Conservation (phyloP, 1,140 invertebrate species). For the Scaptomyza pallida region DNA sequence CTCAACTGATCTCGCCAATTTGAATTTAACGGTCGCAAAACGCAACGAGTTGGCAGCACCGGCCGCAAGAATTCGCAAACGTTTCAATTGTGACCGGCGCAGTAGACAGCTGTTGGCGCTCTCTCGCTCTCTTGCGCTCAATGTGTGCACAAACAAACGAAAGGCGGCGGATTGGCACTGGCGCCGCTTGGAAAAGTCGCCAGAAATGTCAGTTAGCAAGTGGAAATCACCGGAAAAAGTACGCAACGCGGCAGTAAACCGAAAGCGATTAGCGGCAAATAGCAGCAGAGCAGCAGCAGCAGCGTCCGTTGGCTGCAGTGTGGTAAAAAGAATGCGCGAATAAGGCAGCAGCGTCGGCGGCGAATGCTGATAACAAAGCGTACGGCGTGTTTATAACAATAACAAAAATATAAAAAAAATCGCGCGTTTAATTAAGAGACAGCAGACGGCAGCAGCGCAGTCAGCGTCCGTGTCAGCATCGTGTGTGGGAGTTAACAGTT, state of each 20-base stretch:
- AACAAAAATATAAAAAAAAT: slow-evolving; percentile 65
- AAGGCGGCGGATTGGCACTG: slow-evolving; percentile 47
- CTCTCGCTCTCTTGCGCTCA: slow-evolving; percentile 31
- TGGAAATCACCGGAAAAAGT: slow-evolving; percentile 82
- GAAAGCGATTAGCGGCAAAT: slow-evolving; percentile 43
- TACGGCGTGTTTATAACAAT: slow-evolving; percentile 72
- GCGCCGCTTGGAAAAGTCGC: slow-evolving; percentile 70
- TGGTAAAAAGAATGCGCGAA: slow-evolving; percentile 45
- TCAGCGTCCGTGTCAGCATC: slow-evolving; percentile 36
- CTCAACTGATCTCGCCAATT: slow-evolving; percentile 8
- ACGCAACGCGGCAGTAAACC: slow-evolving; percentile 61
- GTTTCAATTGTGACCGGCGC: slow-evolving; percentile 40
- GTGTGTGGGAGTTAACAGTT: slow-evolving; percentile 42
- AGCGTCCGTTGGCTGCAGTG: slow-evolving; percentile 31
- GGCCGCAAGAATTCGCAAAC: slow-evolving; percentile 39
- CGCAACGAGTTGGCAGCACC: slow-evolving; percentile 33
- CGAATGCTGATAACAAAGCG: slow-evolving; percentile 75
- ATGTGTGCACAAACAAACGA: slow-evolving; percentile 49
- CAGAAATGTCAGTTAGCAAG: slow-evolving; percentile 73
- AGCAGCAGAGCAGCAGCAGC: slow-evolving; percentile 37
- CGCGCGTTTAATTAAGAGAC: slow-evolving; percentile 75
- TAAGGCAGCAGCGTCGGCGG: slow-evolving; percentile 6
- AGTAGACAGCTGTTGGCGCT: slow-evolving; percentile 37
- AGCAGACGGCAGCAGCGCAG: slow-evolving; percentile 52
- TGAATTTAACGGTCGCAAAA: slow-evolving; percentile 26